Conservation (phyloP, 2,888 invertebrate species). For the Ornithoptera alexandrae region DNA sequence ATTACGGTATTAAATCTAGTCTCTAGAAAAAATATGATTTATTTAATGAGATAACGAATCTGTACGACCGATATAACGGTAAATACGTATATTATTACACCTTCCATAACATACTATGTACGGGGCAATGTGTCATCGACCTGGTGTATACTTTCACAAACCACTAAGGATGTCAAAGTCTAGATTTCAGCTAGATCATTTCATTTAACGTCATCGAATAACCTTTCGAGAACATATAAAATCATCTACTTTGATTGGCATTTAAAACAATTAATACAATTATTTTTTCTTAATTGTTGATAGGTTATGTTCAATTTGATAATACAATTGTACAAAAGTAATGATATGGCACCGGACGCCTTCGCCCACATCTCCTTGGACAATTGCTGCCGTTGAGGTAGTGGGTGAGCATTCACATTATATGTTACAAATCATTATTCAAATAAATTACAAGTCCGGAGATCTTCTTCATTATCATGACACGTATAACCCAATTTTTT, state of each 20-base stretch:
- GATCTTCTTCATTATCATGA: too few relatives aligned
- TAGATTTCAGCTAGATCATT: neutral
- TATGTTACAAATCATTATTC: slow-evolving; percentile 17
- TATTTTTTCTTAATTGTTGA: too few relatives aligned
- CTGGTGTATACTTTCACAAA: slow-evolving; percentile 39
- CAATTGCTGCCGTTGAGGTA: slow-evolving; percentile 10
- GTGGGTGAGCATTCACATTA: slow-evolving; percentile 21
- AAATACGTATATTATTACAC: slow-evolving; percentile 7
- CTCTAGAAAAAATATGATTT: slow-evolving; percentile 1
- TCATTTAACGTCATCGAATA: too few relatives aligned
- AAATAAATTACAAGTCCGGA: neutral
- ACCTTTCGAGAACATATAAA: too few relatives aligned
- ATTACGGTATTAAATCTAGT: too few relatives aligned
- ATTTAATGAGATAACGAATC: slow-evolving; percentile 3
- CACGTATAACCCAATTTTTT: too few relatives aligned
- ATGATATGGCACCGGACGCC: slow-evolving; percentile 13
- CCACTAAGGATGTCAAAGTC: slow-evolving; percentile 26
- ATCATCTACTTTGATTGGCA: too few relatives aligned
- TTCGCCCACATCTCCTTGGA: slow-evolving; percentile 10
- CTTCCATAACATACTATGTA: slow-evolving; percentile 4
- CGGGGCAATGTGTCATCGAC: slow-evolving; percentile 33
- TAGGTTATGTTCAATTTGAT: neutral
- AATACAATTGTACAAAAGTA: neutral
- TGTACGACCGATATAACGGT: neutral
- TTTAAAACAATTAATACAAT: too few relatives aligned